Evolutionary conservation across 2,113 vertebrate species (phyloP).

Genomic region (Pipa parva): DNA sequence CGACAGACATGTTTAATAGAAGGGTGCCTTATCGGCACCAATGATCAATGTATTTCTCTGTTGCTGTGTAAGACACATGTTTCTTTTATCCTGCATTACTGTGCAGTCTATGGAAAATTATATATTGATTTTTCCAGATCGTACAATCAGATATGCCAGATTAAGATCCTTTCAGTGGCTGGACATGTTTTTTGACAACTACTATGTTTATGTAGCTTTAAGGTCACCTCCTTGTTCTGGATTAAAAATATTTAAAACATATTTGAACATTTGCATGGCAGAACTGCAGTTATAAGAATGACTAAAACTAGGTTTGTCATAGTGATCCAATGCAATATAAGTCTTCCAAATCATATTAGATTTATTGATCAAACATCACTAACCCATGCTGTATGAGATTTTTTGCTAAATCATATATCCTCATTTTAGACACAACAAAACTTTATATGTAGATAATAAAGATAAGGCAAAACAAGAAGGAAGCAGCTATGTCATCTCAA

Average conservation of each 20-base stretch:
- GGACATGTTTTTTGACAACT: slow-evolving; percentile 36
- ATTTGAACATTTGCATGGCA: background rate
- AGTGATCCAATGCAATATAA: background rate
- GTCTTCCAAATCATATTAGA: slow-evolving; percentile 2
- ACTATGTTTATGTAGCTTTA: slow-evolving; percentile 33
- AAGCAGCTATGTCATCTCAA: background rate
- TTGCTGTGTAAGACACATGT: slow-evolving; percentile 28
- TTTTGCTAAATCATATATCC: slow-evolving; percentile 1
- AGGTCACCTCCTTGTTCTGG: slow-evolving; percentile 28
- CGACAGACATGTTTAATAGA: background rate
- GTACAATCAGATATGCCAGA: slow-evolving; percentile 35
- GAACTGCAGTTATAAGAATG: background rate
- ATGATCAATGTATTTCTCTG: slow-evolving; percentile 20
- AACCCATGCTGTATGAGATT: background rate
- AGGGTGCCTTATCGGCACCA: slow-evolving; percentile 9
- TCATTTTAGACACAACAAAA: no score
- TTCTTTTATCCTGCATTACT: slow-evolving; percentile 30
- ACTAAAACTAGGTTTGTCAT: no score
- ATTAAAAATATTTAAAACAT: slow-evolving; percentile 11
- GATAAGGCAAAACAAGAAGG: no score
- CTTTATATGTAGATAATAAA: no score
- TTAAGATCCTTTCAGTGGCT: slow-evolving; percentile 33
- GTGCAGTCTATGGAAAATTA: slow-evolving; percentile 31
- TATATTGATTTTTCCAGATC: slow-evolving; percentile 38
- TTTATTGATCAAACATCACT: slow-evolving; percentile 10